Percentiles rank a stretch among this genome's conserved stretches.
These are phyloP conservation scores for Watsonalla cultraria DNA, from an alignment of 2,888 invertebrate species.

Conservation along the genomic window DNA sequence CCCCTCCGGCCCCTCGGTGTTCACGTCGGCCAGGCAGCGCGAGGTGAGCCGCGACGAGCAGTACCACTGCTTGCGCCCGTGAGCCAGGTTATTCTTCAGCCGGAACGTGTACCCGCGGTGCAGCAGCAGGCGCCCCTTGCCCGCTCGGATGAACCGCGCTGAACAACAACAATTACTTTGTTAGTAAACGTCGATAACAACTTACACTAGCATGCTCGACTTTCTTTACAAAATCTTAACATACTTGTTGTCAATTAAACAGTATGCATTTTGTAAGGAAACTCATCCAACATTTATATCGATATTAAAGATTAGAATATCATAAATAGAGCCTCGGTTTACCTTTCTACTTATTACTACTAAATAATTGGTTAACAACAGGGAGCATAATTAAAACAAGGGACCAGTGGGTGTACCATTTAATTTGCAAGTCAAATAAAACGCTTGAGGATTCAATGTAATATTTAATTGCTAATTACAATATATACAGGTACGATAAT, in stretches of 20 bases:
- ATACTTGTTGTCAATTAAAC: background rate
- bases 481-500: conserved; percentile 21
- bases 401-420: background rate
- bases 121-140: conserved; percentile 66
- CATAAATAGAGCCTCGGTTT: background rate
- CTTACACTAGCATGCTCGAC: background rate
- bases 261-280: background rate
- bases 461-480: conserved; percentile 29
- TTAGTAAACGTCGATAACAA: conserved; percentile 19
- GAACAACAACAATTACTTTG: conserved; percentile 23
- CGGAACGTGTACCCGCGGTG: conserved; percentile 74
- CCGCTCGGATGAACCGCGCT: conserved; percentile 74
- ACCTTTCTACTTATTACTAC: background rate
- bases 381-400: conserved; percentile 11
- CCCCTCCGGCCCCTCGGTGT: conserved; percentile 73
- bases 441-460: conserved; percentile 16
- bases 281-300: background rate
- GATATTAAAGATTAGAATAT: background rate
- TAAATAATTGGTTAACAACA: background rate
- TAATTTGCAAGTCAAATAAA: conserved; percentile 19
- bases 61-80: conserved; percentile 74
- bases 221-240: background rate
- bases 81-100: conserved; percentile 72
- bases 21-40: conserved; percentile 70
- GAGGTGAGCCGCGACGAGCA: conserved; percentile 71